Base-by-base conservation (phyloP, 2,888 invertebrate genomes). In the Acanthosoma haemorrhoidale region DNA sequence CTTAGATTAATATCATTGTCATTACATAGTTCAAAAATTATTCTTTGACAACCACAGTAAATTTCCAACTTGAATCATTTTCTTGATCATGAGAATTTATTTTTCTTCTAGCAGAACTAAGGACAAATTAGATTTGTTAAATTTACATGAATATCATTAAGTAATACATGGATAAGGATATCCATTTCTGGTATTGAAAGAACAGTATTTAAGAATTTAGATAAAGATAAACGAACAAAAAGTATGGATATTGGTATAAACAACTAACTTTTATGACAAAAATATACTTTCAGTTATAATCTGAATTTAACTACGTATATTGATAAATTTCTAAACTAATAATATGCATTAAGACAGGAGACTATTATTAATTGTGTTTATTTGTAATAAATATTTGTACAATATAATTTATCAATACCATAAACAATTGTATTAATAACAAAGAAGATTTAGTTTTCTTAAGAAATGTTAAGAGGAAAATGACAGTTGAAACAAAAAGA, bases 281-380 rank as follows among this genome's bases (percentile, higher is more conserved):
- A 43, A 43, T 43, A 43, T 43, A 43, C 21, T 43, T 43, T 43
- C 43, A 43, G 43, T 43, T 43, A 43, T 21, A 43, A 43, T 43
- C 25, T 43, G 4, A 43, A 13, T 43, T 43, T 21, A 43, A 21
- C 43, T 43, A 43, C 43, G 25, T 43, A 43, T 21, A 43, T 43
- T 21, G 25, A 43, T 18, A 43, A 43, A 43, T 13, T 21, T 21
- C 43, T 43, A 43, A 43, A 21, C 43, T 21, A 21, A 43, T 21
- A 43, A 43, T 21, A 21, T 43, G 43, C 21, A 43, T 21, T 21
- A 43, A 43, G 21, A 43, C 43, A 43, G 18, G 21, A 13, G 43
- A 43, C 13, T 43, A 43, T 43, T 21, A 13, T 21, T 43, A 43
- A 21, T 8, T 43, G 43, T 43, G 25, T 21, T 43, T 21, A 41